Conservation (phyloP, 1,140 invertebrate genomes). For the Leptopilina clavipes region DNA sequence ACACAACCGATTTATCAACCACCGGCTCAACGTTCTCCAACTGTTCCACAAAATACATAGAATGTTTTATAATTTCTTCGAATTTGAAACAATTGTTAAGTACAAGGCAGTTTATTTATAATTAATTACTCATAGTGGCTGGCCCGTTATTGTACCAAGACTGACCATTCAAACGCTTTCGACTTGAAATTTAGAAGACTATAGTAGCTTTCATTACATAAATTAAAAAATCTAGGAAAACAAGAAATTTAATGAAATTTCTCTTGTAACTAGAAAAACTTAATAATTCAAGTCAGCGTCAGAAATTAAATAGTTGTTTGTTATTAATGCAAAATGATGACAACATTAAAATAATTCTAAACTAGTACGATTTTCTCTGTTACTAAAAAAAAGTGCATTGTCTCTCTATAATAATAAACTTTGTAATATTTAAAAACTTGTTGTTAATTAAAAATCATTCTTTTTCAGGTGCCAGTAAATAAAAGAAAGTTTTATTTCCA, state of each 20-base stretch:
- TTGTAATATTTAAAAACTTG: conserved; percentile 19
- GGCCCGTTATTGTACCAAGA: conserved; percentile 44
- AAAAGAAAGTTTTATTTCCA: too few relatives aligned
- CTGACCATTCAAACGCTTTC: conserved; percentile 37
- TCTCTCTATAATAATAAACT: conserved; percentile 32
- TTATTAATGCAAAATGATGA: background rate
- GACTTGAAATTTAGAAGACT: conserved; percentile 13
- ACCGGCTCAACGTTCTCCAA: conserved; percentile 65
- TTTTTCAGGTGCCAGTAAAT: too few relatives aligned
- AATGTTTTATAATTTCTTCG: conserved; percentile 32
- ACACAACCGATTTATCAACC: conserved; percentile 72
- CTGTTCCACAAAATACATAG: conserved; percentile 41
- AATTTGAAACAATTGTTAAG: conserved; percentile 13
- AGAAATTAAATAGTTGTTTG: conserved; percentile 6
- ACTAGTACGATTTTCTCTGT: conserved; percentile 6
- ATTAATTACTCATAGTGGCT: conserved; percentile 39
- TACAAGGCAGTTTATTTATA: conserved; percentile 24
- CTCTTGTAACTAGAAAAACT: conserved; percentile 5
- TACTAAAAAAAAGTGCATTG: background rate
- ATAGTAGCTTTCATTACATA: conserved; percentile 1
- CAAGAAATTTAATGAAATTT: background rate
- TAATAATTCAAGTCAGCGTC: conserved; percentile 1
- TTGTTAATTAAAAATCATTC: too few relatives aligned
- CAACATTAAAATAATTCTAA: background rate
- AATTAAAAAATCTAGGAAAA: background rate